phyloP scores from a whole-genome alignment of 1,140 invertebrate species.

The Tribolium castaneum region DNA sequence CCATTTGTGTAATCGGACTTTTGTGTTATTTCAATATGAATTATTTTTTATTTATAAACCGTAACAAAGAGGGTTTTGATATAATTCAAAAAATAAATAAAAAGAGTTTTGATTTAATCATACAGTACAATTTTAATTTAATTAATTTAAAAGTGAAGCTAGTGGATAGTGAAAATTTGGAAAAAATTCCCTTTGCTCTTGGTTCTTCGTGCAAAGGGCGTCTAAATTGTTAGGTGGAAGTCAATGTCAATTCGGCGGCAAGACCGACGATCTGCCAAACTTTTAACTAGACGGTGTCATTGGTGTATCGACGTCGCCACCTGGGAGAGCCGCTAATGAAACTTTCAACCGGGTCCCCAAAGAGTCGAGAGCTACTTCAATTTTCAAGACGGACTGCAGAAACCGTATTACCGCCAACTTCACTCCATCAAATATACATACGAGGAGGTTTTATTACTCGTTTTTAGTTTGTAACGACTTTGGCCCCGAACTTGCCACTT shows the following conservation, averaged over 20 bases:
- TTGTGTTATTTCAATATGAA: no score
- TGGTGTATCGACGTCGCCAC: conserved; percentile 35
- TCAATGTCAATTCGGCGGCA: conserved; percentile 31
- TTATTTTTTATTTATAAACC: no score
- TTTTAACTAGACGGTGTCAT: conserved; percentile 39
- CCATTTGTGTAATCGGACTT: no score
- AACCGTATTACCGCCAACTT: conserved; percentile 18
- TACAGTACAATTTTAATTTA: no score
- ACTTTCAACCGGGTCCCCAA: conserved; percentile 22
- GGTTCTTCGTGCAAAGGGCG: not conserved
- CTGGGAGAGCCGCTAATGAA: conserved; percentile 35
- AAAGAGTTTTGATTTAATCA: no score
- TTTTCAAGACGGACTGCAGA: conserved; percentile 34
- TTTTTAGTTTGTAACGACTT: conserved; percentile 26
- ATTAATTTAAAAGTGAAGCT: no score
- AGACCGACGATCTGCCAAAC: conserved; percentile 39
- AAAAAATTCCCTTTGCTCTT: conserved; percentile 13
- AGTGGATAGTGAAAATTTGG: not conserved
- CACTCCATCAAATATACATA: conserved; percentile 40
- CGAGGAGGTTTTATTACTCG: conserved; percentile 16
- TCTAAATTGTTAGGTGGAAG: not conserved
- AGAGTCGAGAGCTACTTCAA: conserved; percentile 25
- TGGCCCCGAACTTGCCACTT: conserved; percentile 28
- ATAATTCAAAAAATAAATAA: no score
- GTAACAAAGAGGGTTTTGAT: no score